Conservation (phyloP, 64 coral and sea anemone species). For the Orbicella faveolata region DNA sequence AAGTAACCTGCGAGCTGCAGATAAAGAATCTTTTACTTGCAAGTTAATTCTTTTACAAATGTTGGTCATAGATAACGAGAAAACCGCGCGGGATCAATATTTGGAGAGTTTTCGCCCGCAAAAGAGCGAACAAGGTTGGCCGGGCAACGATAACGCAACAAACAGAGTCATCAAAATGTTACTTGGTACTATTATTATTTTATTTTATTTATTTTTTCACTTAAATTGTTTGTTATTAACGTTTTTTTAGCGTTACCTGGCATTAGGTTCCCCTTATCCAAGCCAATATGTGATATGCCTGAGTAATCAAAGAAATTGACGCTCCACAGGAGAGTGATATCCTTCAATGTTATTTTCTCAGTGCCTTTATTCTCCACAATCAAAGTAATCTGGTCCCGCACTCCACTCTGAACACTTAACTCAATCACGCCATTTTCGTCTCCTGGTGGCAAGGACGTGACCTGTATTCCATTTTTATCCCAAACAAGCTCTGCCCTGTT, state of each 20-base stretch:
- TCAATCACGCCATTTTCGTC: slow-evolving; percentile 36
- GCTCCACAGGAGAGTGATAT: slow-evolving; percentile 33
- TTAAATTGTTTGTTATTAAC: no score
- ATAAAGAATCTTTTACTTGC: no score
- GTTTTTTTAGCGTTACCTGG: background rate
- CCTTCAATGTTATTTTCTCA: background rate
- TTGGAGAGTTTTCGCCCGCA: no score
- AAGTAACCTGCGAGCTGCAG: no score
- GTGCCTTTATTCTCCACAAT: background rate
- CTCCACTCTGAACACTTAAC: background rate
- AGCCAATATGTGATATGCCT: background rate
- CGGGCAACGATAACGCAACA: no score
- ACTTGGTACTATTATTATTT: no score
- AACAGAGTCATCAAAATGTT: background rate
- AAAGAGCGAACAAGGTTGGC: no score
- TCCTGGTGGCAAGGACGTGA: slow-evolving; percentile 1
- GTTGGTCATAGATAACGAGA: no score
- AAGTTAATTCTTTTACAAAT: no score
- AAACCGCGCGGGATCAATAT: no score
- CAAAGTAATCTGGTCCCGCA: background rate
- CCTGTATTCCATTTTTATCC: slow-evolving; percentile 9
- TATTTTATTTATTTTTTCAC: no score
- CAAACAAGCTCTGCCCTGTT: slow-evolving; percentile 12
- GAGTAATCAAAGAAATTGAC: slow-evolving; percentile 18
- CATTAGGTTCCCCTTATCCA: background rate